phyloP scores from a whole-genome alignment of 2,888 invertebrate species.

The Vanessa cardui region DNA sequence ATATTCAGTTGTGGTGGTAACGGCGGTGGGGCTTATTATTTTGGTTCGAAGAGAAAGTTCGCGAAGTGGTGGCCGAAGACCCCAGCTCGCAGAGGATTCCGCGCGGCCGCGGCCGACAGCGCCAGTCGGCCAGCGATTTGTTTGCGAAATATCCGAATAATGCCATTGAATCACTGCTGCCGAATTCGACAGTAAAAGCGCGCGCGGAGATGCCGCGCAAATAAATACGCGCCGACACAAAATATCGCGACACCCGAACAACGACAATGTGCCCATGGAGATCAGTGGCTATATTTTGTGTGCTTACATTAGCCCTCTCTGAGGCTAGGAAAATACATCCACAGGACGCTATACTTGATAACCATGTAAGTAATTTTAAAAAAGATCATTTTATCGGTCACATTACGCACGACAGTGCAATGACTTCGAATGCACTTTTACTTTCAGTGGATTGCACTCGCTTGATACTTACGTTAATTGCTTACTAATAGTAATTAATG shows the following conservation, averaged over 20 bases:
- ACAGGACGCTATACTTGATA: constrained; percentile 54
- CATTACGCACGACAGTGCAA: constrained; percentile 54
- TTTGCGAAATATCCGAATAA: constrained; percentile 79
- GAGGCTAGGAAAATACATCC: constrained; percentile 62
- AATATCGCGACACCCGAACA: constrained; percentile 49
- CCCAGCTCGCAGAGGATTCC: constrained; percentile 66
- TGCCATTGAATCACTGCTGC: constrained; percentile 65
- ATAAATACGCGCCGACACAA: constrained; percentile 63
- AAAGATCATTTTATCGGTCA: constrained; percentile 50
- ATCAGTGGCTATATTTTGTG: constrained; percentile 69
- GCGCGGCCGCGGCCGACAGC: constrained; percentile 79
- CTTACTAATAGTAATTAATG: constrained; percentile 19
- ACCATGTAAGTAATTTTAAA: constrained; percentile 65
- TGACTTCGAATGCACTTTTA: constrained; percentile 74
- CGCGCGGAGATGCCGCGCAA: constrained; percentile 73
- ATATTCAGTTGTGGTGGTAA: constrained; percentile 28
- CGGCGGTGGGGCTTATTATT: constrained; percentile 56
- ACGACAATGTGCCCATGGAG: constrained; percentile 79
- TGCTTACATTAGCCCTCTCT: constrained; percentile 56
- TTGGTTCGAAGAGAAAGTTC: constrained; percentile 75
- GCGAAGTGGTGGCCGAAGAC: constrained; percentile 74
- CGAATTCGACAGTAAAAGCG: constrained; percentile 69
- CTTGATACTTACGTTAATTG: constrained; percentile 40
- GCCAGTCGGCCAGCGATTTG: constrained; percentile 72
- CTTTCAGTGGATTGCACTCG: constrained; percentile 64